Conservation (phyloP, 1,140 invertebrate species). For the Lepidurus couesii region DNA sequence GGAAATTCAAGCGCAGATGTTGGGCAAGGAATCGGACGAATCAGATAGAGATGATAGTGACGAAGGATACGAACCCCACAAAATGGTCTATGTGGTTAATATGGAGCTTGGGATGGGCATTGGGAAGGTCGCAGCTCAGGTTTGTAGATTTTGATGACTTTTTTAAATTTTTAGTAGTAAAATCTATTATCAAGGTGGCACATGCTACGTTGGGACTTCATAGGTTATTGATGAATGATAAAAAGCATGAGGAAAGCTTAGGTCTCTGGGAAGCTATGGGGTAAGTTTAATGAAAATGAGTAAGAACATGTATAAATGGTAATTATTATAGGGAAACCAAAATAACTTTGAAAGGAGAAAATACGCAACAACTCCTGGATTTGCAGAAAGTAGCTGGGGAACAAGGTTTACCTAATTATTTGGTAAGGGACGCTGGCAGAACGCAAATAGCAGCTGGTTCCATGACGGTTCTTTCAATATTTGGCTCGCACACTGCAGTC, state of each 20-base stretch:
- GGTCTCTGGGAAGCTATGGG: slow-evolving; percentile 52
- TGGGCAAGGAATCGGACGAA: slow-evolving; percentile 27
- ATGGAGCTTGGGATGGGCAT: slow-evolving; percentile 54
- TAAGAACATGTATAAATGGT: slow-evolving; percentile 2
- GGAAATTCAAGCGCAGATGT: slow-evolving; percentile 23
- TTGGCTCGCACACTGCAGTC: slow-evolving; percentile 47
- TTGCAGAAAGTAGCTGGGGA: slow-evolving; percentile 50
- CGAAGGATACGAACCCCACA: slow-evolving; percentile 47
- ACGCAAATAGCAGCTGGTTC: slow-evolving; percentile 55
- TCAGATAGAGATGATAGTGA: slow-evolving; percentile 40
- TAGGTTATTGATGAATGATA: slow-evolving; percentile 46
- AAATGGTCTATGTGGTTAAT: slow-evolving; percentile 64
- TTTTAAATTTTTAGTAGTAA: slow-evolving; percentile 25
- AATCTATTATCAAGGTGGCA: slow-evolving; percentile 44
- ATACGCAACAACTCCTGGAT: slow-evolving; percentile 50
- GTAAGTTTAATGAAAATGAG: slow-evolving; percentile 37
- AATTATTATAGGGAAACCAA: slow-evolving; percentile 53
- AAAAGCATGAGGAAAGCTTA: slow-evolving; percentile 48
- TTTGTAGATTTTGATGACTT: slow-evolving; percentile 33
- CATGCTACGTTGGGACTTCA: slow-evolving; percentile 58
- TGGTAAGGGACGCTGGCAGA: slow-evolving; percentile 57
- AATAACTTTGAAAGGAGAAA: slow-evolving; percentile 55
- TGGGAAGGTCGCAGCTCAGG: slow-evolving; percentile 58
- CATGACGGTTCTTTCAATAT: slow-evolving; percentile 49
- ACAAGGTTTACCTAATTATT: slow-evolving; percentile 50